phyloP scores from a whole-genome alignment of 2,113 vertebrate genomes.

The Salvelinus alpinus region DNA sequence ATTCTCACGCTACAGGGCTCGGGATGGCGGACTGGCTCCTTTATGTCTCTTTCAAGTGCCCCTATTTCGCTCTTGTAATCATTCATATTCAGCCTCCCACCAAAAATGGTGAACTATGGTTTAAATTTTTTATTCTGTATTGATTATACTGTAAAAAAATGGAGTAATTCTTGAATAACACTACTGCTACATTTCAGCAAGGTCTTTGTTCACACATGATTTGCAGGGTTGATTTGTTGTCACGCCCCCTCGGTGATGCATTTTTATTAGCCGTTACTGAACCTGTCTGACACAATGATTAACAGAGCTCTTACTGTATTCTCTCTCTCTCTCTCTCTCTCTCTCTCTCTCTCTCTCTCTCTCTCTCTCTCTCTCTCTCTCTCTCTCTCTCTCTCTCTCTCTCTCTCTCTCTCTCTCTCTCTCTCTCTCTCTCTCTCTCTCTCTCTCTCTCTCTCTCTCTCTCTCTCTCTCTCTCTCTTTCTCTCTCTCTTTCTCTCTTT shows the following conservation, averaged over 20 bases:
- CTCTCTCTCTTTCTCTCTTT: no score
- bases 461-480: no score
- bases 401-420: no score
- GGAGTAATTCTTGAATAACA: no score
- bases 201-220: neutral
- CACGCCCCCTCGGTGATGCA: neutral
- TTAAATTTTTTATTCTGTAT: neutral
- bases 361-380: no score
- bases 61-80: neutral
- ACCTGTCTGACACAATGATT: constrained; percentile 15
- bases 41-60: constrained; percentile 43
- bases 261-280: constrained; percentile 7
- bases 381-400: no score
- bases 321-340: neutral
- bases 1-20: neutral
- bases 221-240: neutral
- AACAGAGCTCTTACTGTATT: neutral
- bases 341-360: neutral
- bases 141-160: neutral
- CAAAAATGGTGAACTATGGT: no score
- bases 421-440: no score
- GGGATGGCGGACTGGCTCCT: neutral
- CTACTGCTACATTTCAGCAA: no score
- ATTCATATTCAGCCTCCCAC: neutral
- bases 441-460: no score